Percentiles rank a stretch among this genome's conserved stretches.
Evolutionary conservation across 1,140 invertebrate genomes (phyloP).

Genomic region (Halictus rubicundus): DNA sequence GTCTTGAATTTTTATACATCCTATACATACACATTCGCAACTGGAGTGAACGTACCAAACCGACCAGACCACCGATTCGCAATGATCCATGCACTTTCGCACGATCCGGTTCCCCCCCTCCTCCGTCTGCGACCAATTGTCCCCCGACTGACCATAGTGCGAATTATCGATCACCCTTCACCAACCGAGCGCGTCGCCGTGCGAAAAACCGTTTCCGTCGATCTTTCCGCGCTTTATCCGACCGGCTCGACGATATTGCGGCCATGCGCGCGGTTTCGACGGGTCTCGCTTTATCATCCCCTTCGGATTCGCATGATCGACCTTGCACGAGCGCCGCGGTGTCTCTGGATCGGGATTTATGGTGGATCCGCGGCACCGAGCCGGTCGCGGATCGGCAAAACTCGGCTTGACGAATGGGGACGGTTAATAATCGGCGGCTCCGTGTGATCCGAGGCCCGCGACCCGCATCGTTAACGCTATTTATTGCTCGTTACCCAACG

Average conservation of each 20-base stretch:
- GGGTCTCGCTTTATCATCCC: neutral
- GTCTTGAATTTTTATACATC: no score
- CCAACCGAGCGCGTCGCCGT: neutral
- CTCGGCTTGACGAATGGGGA: slow-evolving; percentile 30
- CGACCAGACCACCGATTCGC: no score
- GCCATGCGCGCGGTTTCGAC: neutral
- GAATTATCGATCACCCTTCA: slow-evolving; percentile 13
- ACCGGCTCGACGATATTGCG: neutral
- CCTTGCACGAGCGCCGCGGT: no score
- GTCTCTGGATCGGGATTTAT: neutral
- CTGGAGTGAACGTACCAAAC: no score
- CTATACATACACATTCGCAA: no score
- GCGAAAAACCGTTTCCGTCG: neutral
- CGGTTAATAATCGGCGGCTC: slow-evolving; percentile 38
- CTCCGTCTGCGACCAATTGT: neutral
- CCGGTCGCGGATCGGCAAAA: neutral
- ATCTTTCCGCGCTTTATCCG: neutral
- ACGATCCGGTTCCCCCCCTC: neutral
- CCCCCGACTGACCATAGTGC: neutral
- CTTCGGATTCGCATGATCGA: neutral
- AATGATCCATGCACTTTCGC: no score
- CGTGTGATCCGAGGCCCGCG: slow-evolving; percentile 15
- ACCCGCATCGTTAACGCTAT: slow-evolving; percentile 46
- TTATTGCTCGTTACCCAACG: slow-evolving; percentile 25
- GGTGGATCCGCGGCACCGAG: neutral